Evolutionary conservation across 2,113 vertebrate species (phyloP), one percentile per base, ranked within the genome.

Genomic region (Hemicordylus capensis): DNA sequence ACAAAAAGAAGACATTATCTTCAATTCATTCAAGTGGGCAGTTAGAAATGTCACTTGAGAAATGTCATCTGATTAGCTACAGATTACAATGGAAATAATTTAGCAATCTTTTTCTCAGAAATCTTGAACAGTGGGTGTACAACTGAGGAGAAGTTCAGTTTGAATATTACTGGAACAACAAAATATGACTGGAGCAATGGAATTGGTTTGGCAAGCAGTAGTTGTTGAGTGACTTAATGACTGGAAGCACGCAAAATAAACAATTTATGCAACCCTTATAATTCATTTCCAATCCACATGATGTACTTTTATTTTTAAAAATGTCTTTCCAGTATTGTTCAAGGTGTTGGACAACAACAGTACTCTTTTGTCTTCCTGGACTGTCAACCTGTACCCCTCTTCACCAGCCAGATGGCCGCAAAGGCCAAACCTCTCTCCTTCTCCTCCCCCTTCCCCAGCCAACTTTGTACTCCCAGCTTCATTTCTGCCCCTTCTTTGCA

Each of bases 11-110:
- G 34, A 12, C 77, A 24, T 42, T 24, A 6, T 56, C 82, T 3
- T 0, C 9, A 66, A 75, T 46, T 2, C 73, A 85, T 92, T 87
- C 83, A 66, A 85, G 6, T 26, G 73, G 56, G 79, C 54, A 82
- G 66, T 20, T 4, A 51, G 81, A 76, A 85, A 78, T 76, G 69
- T 81, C 20, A 67, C 78, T 69, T 54, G 26, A 42, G 17, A 73
- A 82, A 82, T 73, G 67, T 82, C 74, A 67, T 72, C 87, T 74
- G 81, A 85, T 90, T 87, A 91, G 77, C 72, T 78, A 83, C 2
- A 0, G 46, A 86, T 88, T 72, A 75, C 74, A 86, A 69, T 81
- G 67, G 56, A 1, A 0, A 42, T 24, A 66, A 70, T 39, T 80
- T 31, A 84, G 64, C 31, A 77, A 46, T 58, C 72, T 73, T 91